Evolutionary conservation across 2,888 invertebrate species (phyloP), one percentile per base, ranked within the genome.

Genomic region (Acanthosepion lycidas): DNA sequence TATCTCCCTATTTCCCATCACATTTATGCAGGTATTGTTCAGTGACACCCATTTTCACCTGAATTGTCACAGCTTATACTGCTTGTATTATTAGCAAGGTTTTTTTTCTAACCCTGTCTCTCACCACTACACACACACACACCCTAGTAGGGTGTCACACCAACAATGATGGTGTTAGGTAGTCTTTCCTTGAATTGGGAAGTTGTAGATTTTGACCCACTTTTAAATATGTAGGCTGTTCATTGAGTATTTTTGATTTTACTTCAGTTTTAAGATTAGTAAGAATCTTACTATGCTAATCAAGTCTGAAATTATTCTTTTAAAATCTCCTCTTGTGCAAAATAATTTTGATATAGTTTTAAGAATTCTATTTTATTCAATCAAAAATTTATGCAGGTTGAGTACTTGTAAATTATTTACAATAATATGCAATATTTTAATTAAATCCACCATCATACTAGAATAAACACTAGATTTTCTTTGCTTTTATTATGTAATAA

Each of bases 11-110:
- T n/a, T 28, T n/a, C 12, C 78, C n/a, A 28, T n/a, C 78, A 6
- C 18, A 94, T 18, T 23, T 94, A 18, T 94, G 94, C 64, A 53
- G n/a, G 91, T 94, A 78, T 91, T 49, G 49, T 48, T 59, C 42
- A 59, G 51, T 91, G n/a, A 91, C 49, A 64, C 64, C 42, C 18
- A 18, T 33, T 33, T 42, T n/a, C 94, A 64, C 33, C 59, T 78
- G 64, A 23, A 26, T 64, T 64, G 64, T 64, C 64, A 78, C n/a
- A n/a, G n/a, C n/a, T 33, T 78, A n/a, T 78, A 33, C 8, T 33
- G 18, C 78, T n/a, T 78, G n/a, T 78, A 78, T 78, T 78, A 78
- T 78, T 78, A 78, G 5, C 59, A 59, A 6, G 59, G 23, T 55
- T 18, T 53, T 15, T 55, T 9, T 18, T n/a, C 12, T n/a, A 6